Evolutionary conservation across 2,888 invertebrate species (phyloP), one percentile per base, ranked within the genome.

Genomic region (Clistopyga incitator): DNA sequence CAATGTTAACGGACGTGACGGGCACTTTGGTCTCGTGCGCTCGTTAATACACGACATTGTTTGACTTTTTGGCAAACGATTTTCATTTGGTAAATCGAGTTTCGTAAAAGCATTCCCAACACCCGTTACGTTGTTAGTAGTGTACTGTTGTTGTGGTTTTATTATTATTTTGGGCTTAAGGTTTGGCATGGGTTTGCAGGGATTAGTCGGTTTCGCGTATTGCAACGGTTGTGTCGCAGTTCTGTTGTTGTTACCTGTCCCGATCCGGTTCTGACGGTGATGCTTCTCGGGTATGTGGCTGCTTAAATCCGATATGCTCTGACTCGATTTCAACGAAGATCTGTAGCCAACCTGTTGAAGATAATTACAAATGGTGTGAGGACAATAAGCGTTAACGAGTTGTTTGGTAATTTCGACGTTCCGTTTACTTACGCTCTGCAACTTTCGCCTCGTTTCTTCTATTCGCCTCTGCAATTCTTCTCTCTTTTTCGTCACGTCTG

Each of bases 301-400:
- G 87, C 97, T 97, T 34, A 98, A 94, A 91, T 98, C 98, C 86
- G 96, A 96, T 83, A 97, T 97, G 82, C 97, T 98, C 92, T 98
- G 97, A 92, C 97, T 98, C 88, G 96, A 95, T 91, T 97, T 97
- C 82, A 98, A 93, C 84, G 96, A 97, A 54, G 97, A 97, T 84
- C 96, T 95, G 92, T 96, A 96, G 80, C 97, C 97, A 88, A 97
- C 96, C 97, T 97, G 90, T 68, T 88, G 85, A 54, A 54, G 29
- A 25, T 11, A 65, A 78, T 72, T 50, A 75, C 56, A n/a, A 38
- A 64, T 76, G 52, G 25, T 64, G 64, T 79, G 34, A 42, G 25
- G 18, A 34, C 1, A n/a, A 34, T 34, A 42, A 20, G 8, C 11
- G 2, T 34, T 1, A 20, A 47, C 15, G 20, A 18, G 52, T 8